phyloP scores from a whole-genome alignment of 2,797 vertebrate genomes.

The Gastrophryne carolinensis region DNA sequence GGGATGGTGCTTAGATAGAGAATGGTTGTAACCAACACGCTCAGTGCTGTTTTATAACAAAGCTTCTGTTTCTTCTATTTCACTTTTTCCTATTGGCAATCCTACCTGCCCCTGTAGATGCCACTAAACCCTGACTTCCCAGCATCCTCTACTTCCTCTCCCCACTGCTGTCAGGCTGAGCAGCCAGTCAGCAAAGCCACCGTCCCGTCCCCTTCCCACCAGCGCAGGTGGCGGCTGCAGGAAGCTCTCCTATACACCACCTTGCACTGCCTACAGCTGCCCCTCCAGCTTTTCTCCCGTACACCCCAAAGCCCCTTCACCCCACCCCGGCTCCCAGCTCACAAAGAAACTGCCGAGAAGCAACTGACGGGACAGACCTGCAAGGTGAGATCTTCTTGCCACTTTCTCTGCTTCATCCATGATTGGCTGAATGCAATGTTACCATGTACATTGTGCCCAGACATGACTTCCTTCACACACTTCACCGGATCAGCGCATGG shows the following conservation, averaged over 20 bases:
- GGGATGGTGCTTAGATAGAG: too few species aligned
- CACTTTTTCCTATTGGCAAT: background rate
- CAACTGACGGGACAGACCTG: background rate
- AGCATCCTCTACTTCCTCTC: background rate
- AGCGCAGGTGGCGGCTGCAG: conserved; percentile 35
- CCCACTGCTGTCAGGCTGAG: conserved; percentile 4
- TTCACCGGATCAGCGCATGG: too few species aligned
- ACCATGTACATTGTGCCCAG: too few species aligned
- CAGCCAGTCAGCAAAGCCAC: background rate
- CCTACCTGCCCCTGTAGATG: background rate
- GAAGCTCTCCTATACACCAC: conserved; percentile 45
- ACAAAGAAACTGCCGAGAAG: background rate
- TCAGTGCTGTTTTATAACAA: background rate
- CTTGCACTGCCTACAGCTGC: conserved; percentile 40
- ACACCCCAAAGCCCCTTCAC: conserved; percentile 13
- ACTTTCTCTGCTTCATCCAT: background rate
- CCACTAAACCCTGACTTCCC: background rate
- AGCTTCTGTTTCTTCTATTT: background rate
- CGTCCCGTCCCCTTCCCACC: background rate
- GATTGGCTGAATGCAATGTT: too few species aligned
- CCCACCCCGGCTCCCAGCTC: conserved; percentile 14
- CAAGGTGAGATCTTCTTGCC: conserved; percentile 31
- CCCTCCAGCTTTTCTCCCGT: conserved; percentile 50
- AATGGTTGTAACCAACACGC: background rate
- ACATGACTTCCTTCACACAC: too few species aligned